Evolutionary conservation across 2,888 invertebrate species (phyloP).

Genomic region (Ectemnius cavifrons): DNA sequence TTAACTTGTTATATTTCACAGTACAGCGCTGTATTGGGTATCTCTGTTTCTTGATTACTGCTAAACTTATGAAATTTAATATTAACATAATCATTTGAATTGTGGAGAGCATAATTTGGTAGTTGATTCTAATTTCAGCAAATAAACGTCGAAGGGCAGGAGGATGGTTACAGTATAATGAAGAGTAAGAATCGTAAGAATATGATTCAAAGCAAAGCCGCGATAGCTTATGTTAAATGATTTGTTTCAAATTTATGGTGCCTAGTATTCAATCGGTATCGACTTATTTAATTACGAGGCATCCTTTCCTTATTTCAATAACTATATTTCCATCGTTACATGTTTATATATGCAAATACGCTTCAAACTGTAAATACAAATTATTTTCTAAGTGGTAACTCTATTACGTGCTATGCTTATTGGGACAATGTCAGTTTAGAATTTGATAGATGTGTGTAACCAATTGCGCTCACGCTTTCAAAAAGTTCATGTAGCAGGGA

Average conservation of each 20-base stretch:
- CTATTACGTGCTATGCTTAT: constrained; percentile 3
- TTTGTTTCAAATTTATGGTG: background rate
- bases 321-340: background rate
- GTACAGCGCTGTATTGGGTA: constrained; percentile 5
- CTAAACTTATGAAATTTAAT: constrained; percentile 13
- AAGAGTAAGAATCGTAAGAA: constrained; percentile 55
- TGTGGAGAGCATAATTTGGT: constrained; percentile 47
- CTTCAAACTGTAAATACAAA: background rate
- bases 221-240: constrained; percentile 26
- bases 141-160: constrained; percentile 49
- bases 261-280: no score
- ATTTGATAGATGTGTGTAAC: background rate
- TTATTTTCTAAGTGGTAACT: constrained; percentile 9
- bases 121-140: constrained; percentile 60
- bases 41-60: constrained; percentile 33
- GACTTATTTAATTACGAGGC: no score
- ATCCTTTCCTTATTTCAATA: background rate
- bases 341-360: constrained; percentile 5
- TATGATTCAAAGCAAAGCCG: constrained; percentile 42
- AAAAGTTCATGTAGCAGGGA: constrained; percentile 15
- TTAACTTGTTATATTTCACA: constrained; percentile 4
- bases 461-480: constrained; percentile 25
- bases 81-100: constrained; percentile 2
- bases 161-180: constrained; percentile 51
- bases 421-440: background rate